phyloP scores from a whole-genome alignment of 2,113 vertebrate species.

The Salminus brasiliensis region DNA sequence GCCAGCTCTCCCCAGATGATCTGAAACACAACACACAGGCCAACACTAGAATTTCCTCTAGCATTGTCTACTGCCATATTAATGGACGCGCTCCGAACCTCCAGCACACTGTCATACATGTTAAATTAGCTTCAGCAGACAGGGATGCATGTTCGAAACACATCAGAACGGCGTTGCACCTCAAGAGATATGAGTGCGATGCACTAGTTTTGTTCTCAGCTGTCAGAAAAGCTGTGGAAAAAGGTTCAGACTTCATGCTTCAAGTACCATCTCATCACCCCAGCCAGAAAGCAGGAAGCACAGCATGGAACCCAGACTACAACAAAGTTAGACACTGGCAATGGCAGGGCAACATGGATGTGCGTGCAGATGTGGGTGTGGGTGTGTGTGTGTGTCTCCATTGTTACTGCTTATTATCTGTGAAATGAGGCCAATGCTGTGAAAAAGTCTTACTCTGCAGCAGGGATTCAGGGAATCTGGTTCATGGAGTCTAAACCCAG shows the following conservation, averaged over 20 bases:
- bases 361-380: neutral
- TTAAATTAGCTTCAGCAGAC: neutral
- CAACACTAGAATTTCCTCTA: neutral
- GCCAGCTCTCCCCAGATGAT: neutral
- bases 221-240: neutral
- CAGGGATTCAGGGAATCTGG: conserved; percentile 14
- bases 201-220: neutral
- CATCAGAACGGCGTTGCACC: neutral
- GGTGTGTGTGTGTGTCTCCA: neutral
- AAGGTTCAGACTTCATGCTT: neutral
- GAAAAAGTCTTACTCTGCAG: conserved; percentile 6
- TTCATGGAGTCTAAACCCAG: conserved; percentile 32
- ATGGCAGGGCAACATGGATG: neutral
- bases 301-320: neutral
- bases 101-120: neutral
- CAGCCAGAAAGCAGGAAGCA: neutral
- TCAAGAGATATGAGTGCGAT: neutral
- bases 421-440: neutral
- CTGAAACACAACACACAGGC: neutral
- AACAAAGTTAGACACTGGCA: conserved; percentile 5
- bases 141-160: neutral
- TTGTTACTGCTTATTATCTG: conserved; percentile 13
- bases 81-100: neutral
- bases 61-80: neutral
- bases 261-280: conserved; percentile 1